phyloP scores from a whole-genome alignment of 2,797 vertebrate species.

The Otus scops region DNA sequence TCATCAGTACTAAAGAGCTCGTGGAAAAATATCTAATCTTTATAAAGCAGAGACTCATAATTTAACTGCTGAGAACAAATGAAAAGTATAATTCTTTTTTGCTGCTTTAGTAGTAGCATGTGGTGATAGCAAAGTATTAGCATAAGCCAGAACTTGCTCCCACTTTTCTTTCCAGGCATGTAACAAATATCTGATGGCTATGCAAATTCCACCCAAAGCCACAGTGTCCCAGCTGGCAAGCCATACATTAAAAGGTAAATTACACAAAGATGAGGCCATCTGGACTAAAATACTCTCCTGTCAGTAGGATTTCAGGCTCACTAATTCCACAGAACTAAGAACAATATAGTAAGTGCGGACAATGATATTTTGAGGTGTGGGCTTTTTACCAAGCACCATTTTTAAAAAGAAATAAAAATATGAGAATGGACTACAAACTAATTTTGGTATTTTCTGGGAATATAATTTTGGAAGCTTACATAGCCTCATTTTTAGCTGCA shows the following conservation, averaged over 20 bases:
- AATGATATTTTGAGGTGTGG: background rate
- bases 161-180: constrained; percentile 60
- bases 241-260: constrained; percentile 67
- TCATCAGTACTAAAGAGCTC: constrained; percentile 11
- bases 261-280: constrained; percentile 42
- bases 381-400: background rate
- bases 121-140: constrained; percentile 36
- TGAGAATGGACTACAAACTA: background rate
- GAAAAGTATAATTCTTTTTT: constrained; percentile 25
- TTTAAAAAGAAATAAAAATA: background rate
- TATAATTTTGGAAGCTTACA: background rate
- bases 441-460: background rate
- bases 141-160: constrained; percentile 46
- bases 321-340: constrained; percentile 16
- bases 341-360: constrained; percentile 1
- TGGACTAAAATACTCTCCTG: constrained; percentile 37
- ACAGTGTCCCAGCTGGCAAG: constrained; percentile 63
- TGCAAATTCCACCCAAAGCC: constrained; percentile 61
- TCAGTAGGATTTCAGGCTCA: constrained; percentile 43
- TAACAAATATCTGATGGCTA: constrained; percentile 62
- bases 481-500: constrained; percentile 2
- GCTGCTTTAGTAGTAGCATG: constrained; percentile 36
- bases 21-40: constrained; percentile 39
- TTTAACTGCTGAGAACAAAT: constrained; percentile 30
- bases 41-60: constrained; percentile 17